These are phyloP conservation scores for Linyphia triangularis DNA, from an alignment of 2,888 invertebrate genomes.

Conservation along the genomic window DNA sequence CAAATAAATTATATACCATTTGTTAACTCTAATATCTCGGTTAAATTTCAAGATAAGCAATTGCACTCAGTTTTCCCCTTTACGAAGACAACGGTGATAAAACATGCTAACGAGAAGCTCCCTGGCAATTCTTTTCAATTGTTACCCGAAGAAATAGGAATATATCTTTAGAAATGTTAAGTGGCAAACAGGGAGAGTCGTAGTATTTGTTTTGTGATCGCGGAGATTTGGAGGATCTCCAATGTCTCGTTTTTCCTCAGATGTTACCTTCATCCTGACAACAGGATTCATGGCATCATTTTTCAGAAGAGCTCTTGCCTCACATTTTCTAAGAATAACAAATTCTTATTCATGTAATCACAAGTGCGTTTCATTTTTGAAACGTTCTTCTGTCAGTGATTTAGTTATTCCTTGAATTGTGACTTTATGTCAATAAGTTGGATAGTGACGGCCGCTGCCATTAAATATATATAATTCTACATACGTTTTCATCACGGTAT, in stretches of 20 bases:
- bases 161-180: neutral
- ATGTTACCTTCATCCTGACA: constrained; percentile 6
- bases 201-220: constrained; percentile 23
- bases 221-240: constrained; percentile 23
- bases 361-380: no score
- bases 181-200: neutral
- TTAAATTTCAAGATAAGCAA: neutral
- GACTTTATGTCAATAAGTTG: no score
- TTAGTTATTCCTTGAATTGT: no score
- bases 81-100: constrained; percentile 1
- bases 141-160: neutral
- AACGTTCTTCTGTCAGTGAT: no score
- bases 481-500: no score
- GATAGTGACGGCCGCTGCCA: no score
- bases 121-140: constrained; percentile 22
- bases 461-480: no score
- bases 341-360: no score
- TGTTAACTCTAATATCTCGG: neutral
- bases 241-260: constrained; percentile 26
- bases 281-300: constrained; percentile 8
- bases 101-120: constrained; percentile 21
- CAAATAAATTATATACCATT: neutral
- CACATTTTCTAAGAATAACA: neutral
- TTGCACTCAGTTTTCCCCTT: neutral
- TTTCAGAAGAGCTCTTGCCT: neutral